phyloP scores from a whole-genome alignment of 2,888 invertebrate genomes.

The Drosophila macrothrix region DNA sequence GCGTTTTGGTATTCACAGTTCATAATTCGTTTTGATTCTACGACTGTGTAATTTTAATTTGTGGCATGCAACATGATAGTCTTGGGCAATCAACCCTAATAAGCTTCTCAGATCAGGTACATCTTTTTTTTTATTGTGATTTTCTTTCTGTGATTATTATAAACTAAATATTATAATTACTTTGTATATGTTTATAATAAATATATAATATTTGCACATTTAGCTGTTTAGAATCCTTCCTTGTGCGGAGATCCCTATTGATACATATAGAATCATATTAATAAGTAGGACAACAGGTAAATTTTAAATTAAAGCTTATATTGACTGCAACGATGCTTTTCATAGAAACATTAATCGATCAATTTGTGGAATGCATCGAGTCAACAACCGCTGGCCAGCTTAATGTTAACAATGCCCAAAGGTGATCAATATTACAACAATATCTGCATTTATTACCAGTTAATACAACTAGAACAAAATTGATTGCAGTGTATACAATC shows the following conservation, averaged over 20 bases:
- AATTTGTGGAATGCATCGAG: not conserved
- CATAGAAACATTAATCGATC: not conserved
- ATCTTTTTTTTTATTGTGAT: not conserved
- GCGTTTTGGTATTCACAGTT: not conserved
- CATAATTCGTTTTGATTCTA: not conserved
- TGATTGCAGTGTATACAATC: slow-evolving; percentile 71
- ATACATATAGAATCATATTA: not conserved
- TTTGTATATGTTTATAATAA: not conserved
- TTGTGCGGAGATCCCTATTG: not conserved
- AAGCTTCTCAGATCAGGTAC: not conserved
- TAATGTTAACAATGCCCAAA: not conserved
- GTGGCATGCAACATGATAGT: not conserved
- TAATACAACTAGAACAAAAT: slow-evolving; percentile 4
- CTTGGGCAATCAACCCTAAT: not conserved
- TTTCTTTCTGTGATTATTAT: not conserved
- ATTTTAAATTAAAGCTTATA: not conserved
- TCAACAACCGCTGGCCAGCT: not conserved
- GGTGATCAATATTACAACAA: not conserved
- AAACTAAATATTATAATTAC: not conserved
- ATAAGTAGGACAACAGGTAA: not conserved
- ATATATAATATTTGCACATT: no score
- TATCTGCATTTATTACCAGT: not conserved
- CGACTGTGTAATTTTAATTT: not conserved
- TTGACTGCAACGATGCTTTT: not conserved
- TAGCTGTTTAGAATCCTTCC: not conserved